Conservation (phyloP, 2,797 vertebrate genomes). For the Manis javanica region DNA sequence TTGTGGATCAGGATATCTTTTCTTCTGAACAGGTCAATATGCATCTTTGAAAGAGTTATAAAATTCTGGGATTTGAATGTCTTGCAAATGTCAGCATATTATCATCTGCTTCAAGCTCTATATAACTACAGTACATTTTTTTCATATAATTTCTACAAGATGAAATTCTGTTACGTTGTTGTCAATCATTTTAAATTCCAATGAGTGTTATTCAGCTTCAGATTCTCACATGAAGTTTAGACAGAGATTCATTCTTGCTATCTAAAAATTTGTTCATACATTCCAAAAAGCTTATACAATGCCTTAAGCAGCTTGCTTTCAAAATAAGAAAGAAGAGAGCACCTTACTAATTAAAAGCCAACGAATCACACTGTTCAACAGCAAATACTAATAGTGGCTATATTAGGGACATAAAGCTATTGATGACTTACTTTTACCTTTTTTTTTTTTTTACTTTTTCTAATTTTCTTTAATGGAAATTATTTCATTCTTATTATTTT, state of each 20-base stretch:
- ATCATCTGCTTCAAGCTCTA: constrained; percentile 27
- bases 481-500: background rate
- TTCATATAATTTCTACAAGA: background rate
- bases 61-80: constrained; percentile 39
- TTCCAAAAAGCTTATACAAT: background rate
- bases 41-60: constrained; percentile 54
- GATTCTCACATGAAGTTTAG: constrained; percentile 44
- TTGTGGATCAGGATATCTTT: constrained; percentile 41
- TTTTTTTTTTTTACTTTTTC: background rate
- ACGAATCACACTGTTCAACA: background rate
- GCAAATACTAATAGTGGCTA: background rate
- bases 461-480: background rate
- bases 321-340: constrained; percentile 41
- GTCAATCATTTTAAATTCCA: constrained; percentile 52
- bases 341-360: background rate
- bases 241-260: background rate
- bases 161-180: constrained; percentile 32
- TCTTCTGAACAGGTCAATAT: constrained; percentile 43
- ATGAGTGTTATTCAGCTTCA: background rate
- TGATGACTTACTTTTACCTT: background rate
- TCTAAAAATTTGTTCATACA: constrained; percentile 17
- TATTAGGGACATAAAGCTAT: background rate
- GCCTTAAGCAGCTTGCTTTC: background rate
- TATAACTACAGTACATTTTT: background rate
- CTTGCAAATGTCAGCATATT: constrained; percentile 42